Base-by-base conservation (phyloP, 2,113 vertebrate genomes). In the Corythaeola cristata region DNA sequence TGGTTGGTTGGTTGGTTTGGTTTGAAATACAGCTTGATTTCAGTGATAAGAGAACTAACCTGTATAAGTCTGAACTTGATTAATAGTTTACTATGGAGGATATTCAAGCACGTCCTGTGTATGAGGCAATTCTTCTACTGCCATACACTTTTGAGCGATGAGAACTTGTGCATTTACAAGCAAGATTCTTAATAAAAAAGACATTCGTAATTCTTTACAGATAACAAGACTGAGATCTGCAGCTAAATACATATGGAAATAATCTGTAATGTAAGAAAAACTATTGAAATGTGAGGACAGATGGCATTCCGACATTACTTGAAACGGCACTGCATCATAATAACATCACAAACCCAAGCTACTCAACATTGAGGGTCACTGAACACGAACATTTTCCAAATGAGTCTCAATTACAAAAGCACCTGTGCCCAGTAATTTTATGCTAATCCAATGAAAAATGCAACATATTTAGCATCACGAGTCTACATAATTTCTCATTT, bases 321-420 rank as follows among this genome's bases (percentile, higher is more conserved):
- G 20, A 86, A 90, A 73, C 27, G 37, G 45, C 32, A 71, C 56
- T 33, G 60, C 64, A 44, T 75, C 53, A 9, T 45, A 78, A 26
- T 6, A 81, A 1, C 72, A 64, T 52, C 66, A 60, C 63, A 45
- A 68, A 71, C 47, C 11, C 3, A 33, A 88, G 67, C 39, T 58
- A 77, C 68, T 78, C 73, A 84, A 33, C 68, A 89, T 32, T 20
- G 62, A 91, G 89, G 74, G 50, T 90, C 68, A 88, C 53, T 79
- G 76, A 90, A 75, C 20, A 59, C 15, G 53, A 92, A 59, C 6
- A 26, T 76, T 84, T 85, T 89, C 82, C 73, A 95, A 87, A 94
- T 81, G 49, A 85, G 21, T 79, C 83, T 28, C 75, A 89, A 79
- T 97, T 96, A 82, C 37, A 76, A 53, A 96, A 79, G 55, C 81